Evolutionary conservation across 2,888 invertebrate genomes (phyloP).

Genomic region (Aelia acuminata): DNA sequence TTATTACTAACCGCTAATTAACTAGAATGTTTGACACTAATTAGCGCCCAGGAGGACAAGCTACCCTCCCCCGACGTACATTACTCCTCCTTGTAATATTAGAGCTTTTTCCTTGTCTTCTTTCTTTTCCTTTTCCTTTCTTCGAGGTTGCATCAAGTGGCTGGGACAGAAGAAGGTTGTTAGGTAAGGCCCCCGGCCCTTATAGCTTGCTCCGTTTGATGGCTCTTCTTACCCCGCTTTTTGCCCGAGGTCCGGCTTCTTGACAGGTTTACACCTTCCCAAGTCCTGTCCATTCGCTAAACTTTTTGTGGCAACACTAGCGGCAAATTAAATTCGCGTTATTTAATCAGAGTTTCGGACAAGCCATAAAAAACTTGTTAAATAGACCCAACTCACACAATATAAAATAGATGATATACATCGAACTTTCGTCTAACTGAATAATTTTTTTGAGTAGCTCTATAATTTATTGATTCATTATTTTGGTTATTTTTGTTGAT

Average conservation of each 20-base stretch:
- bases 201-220: not conserved
- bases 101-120: not conserved
- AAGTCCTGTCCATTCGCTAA: not conserved
- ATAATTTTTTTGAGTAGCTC: too few species aligned
- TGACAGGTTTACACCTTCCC: conserved; percentile 13
- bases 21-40: not conserved
- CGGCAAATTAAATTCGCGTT: not conserved
- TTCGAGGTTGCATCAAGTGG: not conserved
- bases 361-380: too few species aligned
- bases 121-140: not conserved
- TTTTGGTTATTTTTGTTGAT: too few species aligned
- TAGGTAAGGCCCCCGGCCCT: not conserved
- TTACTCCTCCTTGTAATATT: not conserved
- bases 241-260: not conserved
- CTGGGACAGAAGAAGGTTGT: not conserved
- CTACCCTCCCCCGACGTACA: not conserved
- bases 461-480: too few species aligned
- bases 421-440: too few species aligned
- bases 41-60: not conserved
- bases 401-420: too few species aligned
- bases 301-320: not conserved
- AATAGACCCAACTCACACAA: too few species aligned
- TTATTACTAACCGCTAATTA: too few species aligned
- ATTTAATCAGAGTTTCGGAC: not conserved
- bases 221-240: conserved; percentile 4